phyloP scores from a whole-genome alignment of 2,888 invertebrate genomes.

The Nomada fucata region DNA sequence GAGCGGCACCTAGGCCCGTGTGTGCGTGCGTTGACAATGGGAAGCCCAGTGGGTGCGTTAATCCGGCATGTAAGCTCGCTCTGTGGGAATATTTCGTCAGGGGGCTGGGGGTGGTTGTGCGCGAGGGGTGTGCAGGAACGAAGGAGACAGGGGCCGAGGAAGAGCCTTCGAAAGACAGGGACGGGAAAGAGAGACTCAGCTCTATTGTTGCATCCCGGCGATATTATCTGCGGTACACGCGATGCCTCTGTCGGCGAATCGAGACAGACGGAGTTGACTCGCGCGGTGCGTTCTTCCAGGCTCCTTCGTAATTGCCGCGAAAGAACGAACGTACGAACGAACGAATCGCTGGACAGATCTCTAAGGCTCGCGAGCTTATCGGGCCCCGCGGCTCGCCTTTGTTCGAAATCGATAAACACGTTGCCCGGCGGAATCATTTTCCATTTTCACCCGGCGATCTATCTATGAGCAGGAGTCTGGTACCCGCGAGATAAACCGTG shows the following conservation, averaged over 20 bases:
- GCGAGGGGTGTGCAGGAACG: conserved; percentile 11
- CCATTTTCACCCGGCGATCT: conserved; percentile 49
- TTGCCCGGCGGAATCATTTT: conserved; percentile 53
- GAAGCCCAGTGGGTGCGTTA: conserved; percentile 77
- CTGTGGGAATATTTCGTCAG: conserved; percentile 76
- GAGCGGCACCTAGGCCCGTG: conserved; percentile 43
- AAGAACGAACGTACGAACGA: conserved; percentile 51
- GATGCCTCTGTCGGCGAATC: conserved; percentile 71
- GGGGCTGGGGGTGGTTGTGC: conserved; percentile 48
- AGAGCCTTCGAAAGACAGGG: conserved; percentile 7
- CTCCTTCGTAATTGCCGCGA: conserved; percentile 71
- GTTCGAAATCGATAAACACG: conserved; percentile 68
- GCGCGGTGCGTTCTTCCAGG: conserved; percentile 60
- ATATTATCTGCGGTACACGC: conserved; percentile 77
- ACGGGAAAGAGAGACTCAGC: conserved; percentile 47
- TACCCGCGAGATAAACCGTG: conserved; percentile 36
- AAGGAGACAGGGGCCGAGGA: conserved; percentile 1
- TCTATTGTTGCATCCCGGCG: conserved; percentile 76
- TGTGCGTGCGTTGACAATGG: conserved; percentile 75
- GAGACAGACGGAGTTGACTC: conserved; percentile 61
- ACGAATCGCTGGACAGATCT: conserved; percentile 64
- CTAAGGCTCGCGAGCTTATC: conserved; percentile 46
- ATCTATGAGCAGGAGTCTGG: conserved; percentile 5
- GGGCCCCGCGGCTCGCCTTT: conserved; percentile 61
- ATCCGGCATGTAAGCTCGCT: conserved; percentile 70